Base-by-base conservation (phyloP, 2,888 invertebrate genomes). In the Metalampra italica region DNA sequence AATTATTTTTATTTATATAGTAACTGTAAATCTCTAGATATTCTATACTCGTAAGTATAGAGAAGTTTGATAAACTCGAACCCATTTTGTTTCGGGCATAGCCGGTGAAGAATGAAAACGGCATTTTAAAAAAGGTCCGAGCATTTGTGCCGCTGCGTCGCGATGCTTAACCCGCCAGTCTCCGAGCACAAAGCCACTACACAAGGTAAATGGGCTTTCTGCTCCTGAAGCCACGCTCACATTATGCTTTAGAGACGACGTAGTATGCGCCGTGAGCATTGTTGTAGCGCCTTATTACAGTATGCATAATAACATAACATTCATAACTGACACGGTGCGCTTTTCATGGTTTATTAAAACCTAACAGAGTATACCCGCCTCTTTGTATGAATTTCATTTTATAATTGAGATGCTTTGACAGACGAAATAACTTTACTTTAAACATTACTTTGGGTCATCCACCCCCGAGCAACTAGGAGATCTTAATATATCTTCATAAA, bases 191-290 rank as follows among this genome's bases (percentile, higher is more conserved):
- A 84, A 82, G 83, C 78, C 82, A 81, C 81, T 82, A 78, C 75
- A 77, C 69, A 73, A 82, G 79, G 79, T 77, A 80, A 85, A 82
- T 80, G 80, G 81, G 78, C 74, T 82, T 79, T 77, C 76, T 76
- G 66, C 71, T 74, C 55, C 59, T 63, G 59, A 62, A 65, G 62
- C 60, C 49, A 51, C 66, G 65, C 60, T 72, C 68, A 67, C 70
- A 78, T 80, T 76, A 78, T 76, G 71, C 72, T 78, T 73, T 72
- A 77, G 64, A 60, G 58, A 56, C 62, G 61, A 64, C 65, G 66
- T 56, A 49, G 46, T 47, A 29, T 44, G 30, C 46, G 45, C 59
- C 57, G 52, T 56, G 60, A 72, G 73, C 65, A 68, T 71, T 75
- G 68, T 74, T 71, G 66, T 60, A 64, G 64, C 64, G 62, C 61